Evolutionary conservation across 2,113 vertebrate species (phyloP), one percentile per base, ranked within the genome.

Genomic region (Theropithecus gelada): DNA sequence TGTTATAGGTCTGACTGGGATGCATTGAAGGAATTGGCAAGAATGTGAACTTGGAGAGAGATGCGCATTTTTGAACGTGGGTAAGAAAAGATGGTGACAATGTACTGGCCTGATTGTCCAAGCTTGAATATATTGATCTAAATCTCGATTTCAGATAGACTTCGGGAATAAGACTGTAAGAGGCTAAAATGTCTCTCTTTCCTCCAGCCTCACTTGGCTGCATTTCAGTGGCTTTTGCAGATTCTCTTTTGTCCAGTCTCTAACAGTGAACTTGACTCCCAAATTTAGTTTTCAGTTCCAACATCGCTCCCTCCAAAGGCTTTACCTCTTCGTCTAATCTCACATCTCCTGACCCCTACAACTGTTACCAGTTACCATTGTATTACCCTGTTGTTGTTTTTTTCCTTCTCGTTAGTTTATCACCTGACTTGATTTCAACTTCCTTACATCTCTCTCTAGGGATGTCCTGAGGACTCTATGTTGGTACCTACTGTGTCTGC

Each of bases 1-100:
- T 78, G 45, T 86, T 96, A 43, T 6, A 48, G 93, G 97, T 96
- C 89, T 96, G 90, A 97, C 82, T 88, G 93, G 90, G 68, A 93
- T 79, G 87, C 20, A 64, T 27, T 2, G 11, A 68, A 93, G 57
- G 84, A 70, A 72, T 12, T 70, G 96, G 83, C 75, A 79, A 94
- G 76, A 35, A 88, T 9, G 76, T 79, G 90, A 68, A 86, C 73
- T 83, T 96, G 83, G 86, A 84, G 68, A 45, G 22, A 92, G 84
- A 88, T 3, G 43, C 14, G 57, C 20, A 8, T 68, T 61, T 52
- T 88, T 81, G 35, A 43, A 79, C 27, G 72, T 50, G 48, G 43
- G 27, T 2, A 43, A 48, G 11, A 32, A 55, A 64, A 59, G 84
- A 73, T 11, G 50, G 35, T 59, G 82, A 45, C 17, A 12, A 2